Evolutionary conservation across 1,140 invertebrate genomes (phyloP).

Genomic region (Sinella curviseta): DNA sequence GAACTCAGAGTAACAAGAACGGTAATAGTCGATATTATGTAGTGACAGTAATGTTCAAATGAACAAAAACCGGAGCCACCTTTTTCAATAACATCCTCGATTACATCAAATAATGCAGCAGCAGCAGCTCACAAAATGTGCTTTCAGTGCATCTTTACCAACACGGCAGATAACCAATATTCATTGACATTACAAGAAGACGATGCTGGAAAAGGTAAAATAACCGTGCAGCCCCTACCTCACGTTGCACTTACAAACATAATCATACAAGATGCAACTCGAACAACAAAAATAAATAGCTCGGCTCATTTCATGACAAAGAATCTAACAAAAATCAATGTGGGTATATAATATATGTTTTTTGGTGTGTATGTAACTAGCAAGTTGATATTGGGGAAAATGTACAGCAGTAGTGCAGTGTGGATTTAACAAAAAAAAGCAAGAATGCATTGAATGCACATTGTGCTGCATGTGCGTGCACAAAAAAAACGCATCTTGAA

Average conservation of each 20-base stretch:
- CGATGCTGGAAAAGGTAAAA: background rate
- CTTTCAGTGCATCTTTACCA: background rate
- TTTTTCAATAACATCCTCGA: conserved; percentile 21
- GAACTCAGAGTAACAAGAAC: background rate
- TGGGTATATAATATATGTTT: background rate
- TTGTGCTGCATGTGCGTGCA: background rate
- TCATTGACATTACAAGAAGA: background rate
- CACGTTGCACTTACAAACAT: background rate
- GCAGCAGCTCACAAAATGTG: background rate
- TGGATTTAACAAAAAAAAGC: too few species aligned
- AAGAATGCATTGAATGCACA: background rate
- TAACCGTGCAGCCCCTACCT: background rate
- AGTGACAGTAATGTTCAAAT: background rate
- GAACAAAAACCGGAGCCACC: conserved; percentile 25
- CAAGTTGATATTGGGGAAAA: too few species aligned
- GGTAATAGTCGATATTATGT: background rate
- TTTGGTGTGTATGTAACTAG: background rate
- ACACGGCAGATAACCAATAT: background rate
- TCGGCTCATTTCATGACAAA: conserved; percentile 24
- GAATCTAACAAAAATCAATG: conserved; percentile 2
- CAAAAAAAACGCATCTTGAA: background rate
- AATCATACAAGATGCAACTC: background rate
- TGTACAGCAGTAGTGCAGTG: too few species aligned
- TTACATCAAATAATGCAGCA: background rate
- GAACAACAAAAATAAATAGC: conserved; percentile 19